Percentiles rank a stretch among this genome's conserved stretches.
phyloP scores from a whole-genome alignment of 2,888 invertebrate species.

The Eupithecia insigniata region DNA sequence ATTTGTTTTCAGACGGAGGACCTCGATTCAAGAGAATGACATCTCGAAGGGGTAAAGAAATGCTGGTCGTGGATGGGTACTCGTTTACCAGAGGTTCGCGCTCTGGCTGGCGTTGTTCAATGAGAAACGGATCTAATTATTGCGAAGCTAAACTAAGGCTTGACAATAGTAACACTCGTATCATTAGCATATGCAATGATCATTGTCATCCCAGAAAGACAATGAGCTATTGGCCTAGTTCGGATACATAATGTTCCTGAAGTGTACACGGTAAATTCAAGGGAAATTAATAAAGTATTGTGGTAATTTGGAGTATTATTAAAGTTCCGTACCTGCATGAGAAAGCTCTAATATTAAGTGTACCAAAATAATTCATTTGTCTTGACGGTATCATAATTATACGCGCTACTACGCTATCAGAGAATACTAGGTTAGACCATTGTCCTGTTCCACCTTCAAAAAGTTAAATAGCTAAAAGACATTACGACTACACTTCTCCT shows the following conservation, averaged over 20 bases:
- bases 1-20: background rate
- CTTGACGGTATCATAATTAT: too few relatives aligned
- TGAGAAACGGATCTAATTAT: constrained; percentile 1
- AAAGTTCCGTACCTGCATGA: too few relatives aligned
- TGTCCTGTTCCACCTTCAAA: too few relatives aligned
- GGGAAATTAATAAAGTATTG: background rate
- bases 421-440: too few relatives aligned
- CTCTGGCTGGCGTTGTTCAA: background rate
- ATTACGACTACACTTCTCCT: too few relatives aligned
- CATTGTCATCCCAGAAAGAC: constrained; percentile 5
- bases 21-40: background rate
- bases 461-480: too few relatives aligned
- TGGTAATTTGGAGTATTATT: background rate
- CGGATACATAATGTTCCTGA: background rate
- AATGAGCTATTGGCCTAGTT: background rate
- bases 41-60: background rate
- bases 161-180: background rate
- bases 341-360: too few relatives aligned
- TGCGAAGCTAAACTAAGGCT: constrained; percentile 5
- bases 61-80: background rate
- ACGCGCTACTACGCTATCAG: too few relatives aligned
- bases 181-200: constrained; percentile 7
- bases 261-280: background rate
- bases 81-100: constrained; percentile 1
- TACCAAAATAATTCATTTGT: too few relatives aligned